Evolutionary conservation across 2,113 vertebrate genomes (phyloP), one percentile per base, ranked within the genome.

Genomic region (Centropus bengalensis): DNA sequence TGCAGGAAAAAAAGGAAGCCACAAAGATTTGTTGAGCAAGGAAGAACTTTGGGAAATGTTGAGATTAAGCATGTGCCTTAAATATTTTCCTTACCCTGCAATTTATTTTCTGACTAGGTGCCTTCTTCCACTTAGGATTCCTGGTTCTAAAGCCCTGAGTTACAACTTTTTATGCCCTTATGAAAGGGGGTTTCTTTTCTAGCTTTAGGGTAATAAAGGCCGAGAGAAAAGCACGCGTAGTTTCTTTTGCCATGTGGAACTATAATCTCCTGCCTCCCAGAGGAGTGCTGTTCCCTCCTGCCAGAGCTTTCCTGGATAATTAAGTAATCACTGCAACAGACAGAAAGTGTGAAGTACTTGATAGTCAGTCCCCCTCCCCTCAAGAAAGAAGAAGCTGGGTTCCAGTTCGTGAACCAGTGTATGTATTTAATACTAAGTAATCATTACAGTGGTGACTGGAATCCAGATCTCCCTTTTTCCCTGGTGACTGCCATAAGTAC

Each of bases 401-500:
- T 96, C 95, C 94, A 90, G 95, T 90, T 95, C 60, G 23, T 93
- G 94, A 96, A 95, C 76, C 76, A 90, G 82, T 91, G 92, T 96
- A 93, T 94, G 95, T 96, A 68, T 95, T 96, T 95, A 95, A 95
- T 96, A 88, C 92, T 92, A 92, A 96, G 94, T 95, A 96, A 96
- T 95, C 92, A 93, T 94, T 96, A 96, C 88, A 96, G 91, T 92
- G 95, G 80, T 94, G 95, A 96, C 95, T 96, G 96, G 95, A 96
- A 96, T 96, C 95, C 92, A 96, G 95, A 96, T 96, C 91, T 95
- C 76, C 52, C 73, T 84, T 96, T 96, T 95, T 92, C 96, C 96
- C 96, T 93, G 94, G 86, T 96, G 96, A 96, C 88, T 95, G 91
- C 86, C 94, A 93, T 96, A 96, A 96, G 95, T 96, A 96, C 96